phyloP scores from a whole-genome alignment of 2,888 invertebrate species.

The Balanococcus diminutus region DNA sequence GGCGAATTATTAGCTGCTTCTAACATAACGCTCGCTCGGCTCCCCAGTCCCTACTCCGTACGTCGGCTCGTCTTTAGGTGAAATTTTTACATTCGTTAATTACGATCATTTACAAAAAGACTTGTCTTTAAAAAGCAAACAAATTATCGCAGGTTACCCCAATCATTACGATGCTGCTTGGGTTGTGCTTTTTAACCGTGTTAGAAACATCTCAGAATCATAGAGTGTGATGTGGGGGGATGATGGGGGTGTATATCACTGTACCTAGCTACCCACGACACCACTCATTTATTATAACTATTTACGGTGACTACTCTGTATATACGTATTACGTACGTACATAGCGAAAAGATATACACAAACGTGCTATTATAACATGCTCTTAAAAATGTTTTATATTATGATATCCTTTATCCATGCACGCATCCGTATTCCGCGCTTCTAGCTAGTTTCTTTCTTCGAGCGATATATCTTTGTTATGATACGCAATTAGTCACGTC shows the following conservation, averaged over 20 bases:
- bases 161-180: slow-evolving; percentile 7
- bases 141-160: slow-evolving; percentile 30
- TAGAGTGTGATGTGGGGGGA: not conserved
- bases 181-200: not conserved
- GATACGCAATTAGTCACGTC: slow-evolving; percentile 37
- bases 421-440: slow-evolving; percentile 31
- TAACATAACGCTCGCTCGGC: not conserved
- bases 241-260: not conserved
- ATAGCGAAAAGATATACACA: slow-evolving; percentile 34
- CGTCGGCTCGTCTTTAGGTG: not conserved
- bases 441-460: slow-evolving; percentile 18
- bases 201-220: not conserved
- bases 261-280: slow-evolving; percentile 9
- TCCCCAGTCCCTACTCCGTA: too few relatives aligned
- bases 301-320: slow-evolving; percentile 8
- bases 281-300: slow-evolving; percentile 37
- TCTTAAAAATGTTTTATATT: slow-evolving; percentile 37
- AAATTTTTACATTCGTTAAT: slow-evolving; percentile 25
- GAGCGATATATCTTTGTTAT: slow-evolving; percentile 37
- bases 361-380: slow-evolving; percentile 34
- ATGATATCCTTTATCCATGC: slow-evolving; percentile 34
- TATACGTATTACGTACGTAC: not conserved
- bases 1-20: not conserved
- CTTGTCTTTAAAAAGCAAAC: slow-evolving; percentile 18
- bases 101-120: slow-evolving; percentile 30